Evolutionary conservation across 2,888 invertebrate species (phyloP).

Genomic region (Ferdinandea cuprea): DNA sequence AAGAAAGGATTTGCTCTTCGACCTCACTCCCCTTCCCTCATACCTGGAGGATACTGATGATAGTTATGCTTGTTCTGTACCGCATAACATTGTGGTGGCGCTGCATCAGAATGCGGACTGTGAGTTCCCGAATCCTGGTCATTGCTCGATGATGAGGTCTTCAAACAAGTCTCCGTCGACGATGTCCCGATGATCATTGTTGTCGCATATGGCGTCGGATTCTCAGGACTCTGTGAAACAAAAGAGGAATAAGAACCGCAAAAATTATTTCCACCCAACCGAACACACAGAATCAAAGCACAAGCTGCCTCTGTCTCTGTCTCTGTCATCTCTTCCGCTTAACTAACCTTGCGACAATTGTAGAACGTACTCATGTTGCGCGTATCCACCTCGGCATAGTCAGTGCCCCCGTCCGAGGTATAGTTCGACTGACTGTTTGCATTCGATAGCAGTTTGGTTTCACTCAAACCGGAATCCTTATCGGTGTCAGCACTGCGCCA

Average conservation of each 20-base stretch:
- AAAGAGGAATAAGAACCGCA: slow-evolving; percentile 25
- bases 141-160: slow-evolving; percentile 82
- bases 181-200: slow-evolving; percentile 86
- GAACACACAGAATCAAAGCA: slow-evolving; percentile 32
- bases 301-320: background rate
- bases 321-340: slow-evolving; percentile 47
- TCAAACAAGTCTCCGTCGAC: slow-evolving; percentile 82
- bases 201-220: slow-evolving; percentile 89
- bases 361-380: slow-evolving; percentile 89
- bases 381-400: slow-evolving; percentile 88
- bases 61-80: slow-evolving; percentile 80
- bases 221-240: slow-evolving; percentile 84
- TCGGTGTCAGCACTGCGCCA: slow-evolving; percentile 87
- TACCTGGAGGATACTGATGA: slow-evolving; percentile 82
- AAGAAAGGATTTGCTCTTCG: slow-evolving; percentile 29
- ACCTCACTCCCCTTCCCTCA: background rate
- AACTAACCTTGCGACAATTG: slow-evolving; percentile 85
- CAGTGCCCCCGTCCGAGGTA: slow-evolving; percentile 84
- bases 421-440: slow-evolving; percentile 83
- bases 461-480: slow-evolving; percentile 85
- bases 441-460: slow-evolving; percentile 85
- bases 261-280: slow-evolving; percentile 15
- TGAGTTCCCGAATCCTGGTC: slow-evolving; percentile 83
- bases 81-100: slow-evolving; percentile 78
- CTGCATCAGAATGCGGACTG: slow-evolving; percentile 82